These are phyloP conservation scores for Girardia tigrina DNA, from an alignment of 2,888 invertebrate genomes.

Conservation along the genomic window DNA sequence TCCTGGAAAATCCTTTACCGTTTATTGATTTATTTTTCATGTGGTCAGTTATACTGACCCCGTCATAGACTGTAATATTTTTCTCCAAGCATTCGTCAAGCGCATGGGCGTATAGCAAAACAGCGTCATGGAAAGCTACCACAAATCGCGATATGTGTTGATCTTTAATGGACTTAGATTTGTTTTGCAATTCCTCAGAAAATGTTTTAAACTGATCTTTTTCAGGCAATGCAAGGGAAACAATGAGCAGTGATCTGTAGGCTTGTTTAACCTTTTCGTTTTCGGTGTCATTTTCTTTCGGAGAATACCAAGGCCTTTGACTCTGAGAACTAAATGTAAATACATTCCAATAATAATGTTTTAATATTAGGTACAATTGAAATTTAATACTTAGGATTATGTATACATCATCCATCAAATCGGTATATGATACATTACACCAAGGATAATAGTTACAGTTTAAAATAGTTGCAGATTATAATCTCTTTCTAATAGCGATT, in stretches of 20 bases:
- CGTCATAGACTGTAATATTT: not conserved
- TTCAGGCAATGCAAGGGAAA: not conserved
- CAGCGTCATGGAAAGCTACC: not conserved
- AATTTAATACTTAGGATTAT: no score
- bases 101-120: not conserved
- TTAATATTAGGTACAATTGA: no score
- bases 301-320: not conserved
- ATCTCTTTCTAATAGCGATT: no score
- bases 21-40: not conserved
- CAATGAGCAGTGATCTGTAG: not conserved
- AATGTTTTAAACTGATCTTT: not conserved
- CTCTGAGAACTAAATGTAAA: not conserved
- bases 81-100: not conserved
- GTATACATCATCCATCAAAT: no score
- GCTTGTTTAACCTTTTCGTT: not conserved
- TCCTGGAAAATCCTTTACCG: not conserved
- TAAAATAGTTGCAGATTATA: no score
- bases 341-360: no score
- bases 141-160: not conserved
- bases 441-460: no score
- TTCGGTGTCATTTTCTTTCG: not conserved
- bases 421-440: no score
- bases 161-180: not conserved
- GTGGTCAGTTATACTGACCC: not conserved
- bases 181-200: not conserved